phyloP scores from a whole-genome alignment of 2,888 invertebrate species.

The Thyatira batis region DNA sequence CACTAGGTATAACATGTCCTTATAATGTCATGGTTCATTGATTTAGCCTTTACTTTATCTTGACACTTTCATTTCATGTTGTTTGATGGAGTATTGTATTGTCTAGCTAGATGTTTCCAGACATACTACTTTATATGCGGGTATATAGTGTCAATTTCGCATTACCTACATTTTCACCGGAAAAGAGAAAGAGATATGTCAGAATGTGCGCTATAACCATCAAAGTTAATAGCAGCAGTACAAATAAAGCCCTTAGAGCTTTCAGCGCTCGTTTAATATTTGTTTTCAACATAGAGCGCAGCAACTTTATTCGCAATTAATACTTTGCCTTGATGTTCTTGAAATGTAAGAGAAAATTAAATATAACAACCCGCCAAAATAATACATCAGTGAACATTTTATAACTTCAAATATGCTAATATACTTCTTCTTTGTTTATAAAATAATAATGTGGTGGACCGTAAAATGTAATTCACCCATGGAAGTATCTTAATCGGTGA shows the following conservation, averaged over 20 bases:
- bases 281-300: slow-evolving; percentile 35
- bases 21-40: no score
- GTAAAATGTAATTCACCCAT: no score
- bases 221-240: slow-evolving; percentile 54
- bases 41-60: no score
- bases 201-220: slow-evolving; percentile 42
- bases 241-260: slow-evolving; percentile 48
- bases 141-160: no score
- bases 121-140: no score
- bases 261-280: slow-evolving; percentile 41
- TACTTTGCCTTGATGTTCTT: background rate
- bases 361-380: no score
- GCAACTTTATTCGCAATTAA: slow-evolving; percentile 26
- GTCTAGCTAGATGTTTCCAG: background rate
- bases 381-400: no score
- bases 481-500: no score
- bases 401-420: no score
- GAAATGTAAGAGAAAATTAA: background rate
- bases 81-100: background rate
- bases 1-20: no score
- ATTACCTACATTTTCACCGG: background rate
- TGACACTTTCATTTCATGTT: background rate
- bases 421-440: no score
- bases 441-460: no score
- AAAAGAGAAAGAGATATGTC: slow-evolving; percentile 10